A percentile compares a stretch with the other conserved stretches of the same genome.
These are phyloP conservation scores for Sebastes iracundus DNA, from an alignment of 2,797 vertebrate species.

Conservation along the genomic window DNA sequence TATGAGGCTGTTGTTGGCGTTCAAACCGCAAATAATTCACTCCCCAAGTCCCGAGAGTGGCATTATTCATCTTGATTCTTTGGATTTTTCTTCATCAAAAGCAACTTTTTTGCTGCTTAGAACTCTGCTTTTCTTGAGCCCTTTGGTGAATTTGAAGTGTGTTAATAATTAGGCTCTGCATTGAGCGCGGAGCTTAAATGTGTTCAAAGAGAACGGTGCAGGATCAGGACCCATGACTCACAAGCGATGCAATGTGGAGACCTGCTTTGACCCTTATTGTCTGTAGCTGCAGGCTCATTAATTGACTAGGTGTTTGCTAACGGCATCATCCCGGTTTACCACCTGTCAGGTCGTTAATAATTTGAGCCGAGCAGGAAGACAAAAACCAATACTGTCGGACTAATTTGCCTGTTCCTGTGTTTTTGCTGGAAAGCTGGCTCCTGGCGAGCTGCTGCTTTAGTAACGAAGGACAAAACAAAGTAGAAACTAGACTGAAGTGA, in stretches of 20 bases:
- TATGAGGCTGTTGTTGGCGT: constrained; percentile 1
- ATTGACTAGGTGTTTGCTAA: constrained; percentile 60
- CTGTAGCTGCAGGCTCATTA: constrained; percentile 54
- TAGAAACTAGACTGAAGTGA: not conserved
- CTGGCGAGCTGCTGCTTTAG: constrained; percentile 12
- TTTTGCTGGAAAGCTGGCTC: constrained; percentile 23
- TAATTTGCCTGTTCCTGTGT: constrained; percentile 46
- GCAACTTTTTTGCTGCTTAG: not conserved
- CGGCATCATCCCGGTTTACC: constrained; percentile 38
- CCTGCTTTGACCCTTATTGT: constrained; percentile 40
- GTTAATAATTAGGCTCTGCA: not conserved
- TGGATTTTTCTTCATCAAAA: constrained; percentile 30
- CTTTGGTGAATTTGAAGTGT: not conserved
- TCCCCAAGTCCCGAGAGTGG: not conserved
- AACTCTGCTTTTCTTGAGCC: constrained; percentile 6
- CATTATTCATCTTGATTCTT: constrained; percentile 9
- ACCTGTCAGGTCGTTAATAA: constrained; percentile 43
- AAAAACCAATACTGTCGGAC: constrained; percentile 42
- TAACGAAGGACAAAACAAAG: constrained; percentile 15
- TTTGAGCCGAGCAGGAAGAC: constrained; percentile 37
- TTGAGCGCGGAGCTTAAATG: not conserved
- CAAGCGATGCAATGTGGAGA: not conserved
- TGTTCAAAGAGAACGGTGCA: constrained; percentile 1
- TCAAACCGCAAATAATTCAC: constrained; percentile 14
- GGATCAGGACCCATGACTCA: constrained; percentile 16